These are phyloP conservation scores for Acipenser transmontanus DNA, from an alignment of 2,797 vertebrate species.

Conservation along the genomic window DNA sequence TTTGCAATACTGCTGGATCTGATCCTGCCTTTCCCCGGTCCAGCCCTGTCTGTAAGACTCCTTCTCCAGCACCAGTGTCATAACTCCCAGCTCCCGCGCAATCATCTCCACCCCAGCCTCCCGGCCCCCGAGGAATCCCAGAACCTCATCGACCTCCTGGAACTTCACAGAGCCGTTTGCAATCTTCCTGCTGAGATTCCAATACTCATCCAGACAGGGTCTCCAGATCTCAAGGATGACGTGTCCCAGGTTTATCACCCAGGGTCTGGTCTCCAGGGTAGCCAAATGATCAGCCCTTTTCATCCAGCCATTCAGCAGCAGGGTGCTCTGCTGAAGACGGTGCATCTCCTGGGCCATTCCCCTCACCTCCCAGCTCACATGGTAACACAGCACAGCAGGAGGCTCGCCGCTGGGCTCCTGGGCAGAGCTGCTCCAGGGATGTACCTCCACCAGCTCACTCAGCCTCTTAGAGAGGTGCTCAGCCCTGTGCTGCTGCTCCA, in stretches of 20 bases:
- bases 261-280: accelerated
- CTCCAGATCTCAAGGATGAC: constrained; percentile 44
- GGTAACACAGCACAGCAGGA: constrained; percentile 40
- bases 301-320: constrained; percentile 51
- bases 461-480: constrained; percentile 34
- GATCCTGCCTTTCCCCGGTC: constrained; percentile 25
- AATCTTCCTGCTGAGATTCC: constrained; percentile 23
- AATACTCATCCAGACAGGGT: constrained; percentile 32
- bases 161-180: constrained; percentile 37
- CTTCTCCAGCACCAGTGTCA: constrained; percentile 29
- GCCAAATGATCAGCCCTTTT: constrained; percentile 18
- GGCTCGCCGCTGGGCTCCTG: constrained; percentile 3
- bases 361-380: constrained; percentile 20
- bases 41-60: constrained; percentile 23
- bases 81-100: constrained; percentile 44
- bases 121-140: constrained; percentile 38
- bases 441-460: constrained; percentile 41
- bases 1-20: constrained; percentile 52
- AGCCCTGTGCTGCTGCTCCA: constrained; percentile 39
- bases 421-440: constrained; percentile 25
- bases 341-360: constrained; percentile 49
- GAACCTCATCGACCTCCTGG: constrained; percentile 38
- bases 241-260: constrained; percentile 29
- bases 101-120: constrained; percentile 38
- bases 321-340: constrained; percentile 39